phyloP scores from a whole-genome alignment of 2,797 vertebrate genomes.

The Liasis olivaceus region DNA sequence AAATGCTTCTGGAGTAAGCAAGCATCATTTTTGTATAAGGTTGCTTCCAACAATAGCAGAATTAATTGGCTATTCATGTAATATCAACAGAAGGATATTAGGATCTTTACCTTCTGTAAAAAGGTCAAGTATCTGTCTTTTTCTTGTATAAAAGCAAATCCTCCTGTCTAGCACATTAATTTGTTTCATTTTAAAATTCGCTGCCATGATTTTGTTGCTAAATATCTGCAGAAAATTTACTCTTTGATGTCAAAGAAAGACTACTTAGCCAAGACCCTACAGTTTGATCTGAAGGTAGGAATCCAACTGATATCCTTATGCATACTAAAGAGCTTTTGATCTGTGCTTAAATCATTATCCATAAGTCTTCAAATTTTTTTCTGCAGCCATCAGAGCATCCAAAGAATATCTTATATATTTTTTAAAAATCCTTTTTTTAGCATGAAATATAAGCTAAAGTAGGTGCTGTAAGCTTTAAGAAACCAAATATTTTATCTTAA shows the following conservation, averaged over 20 bases:
- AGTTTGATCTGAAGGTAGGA: background rate
- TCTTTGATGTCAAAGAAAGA: background rate
- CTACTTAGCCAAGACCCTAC: background rate
- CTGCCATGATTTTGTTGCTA: background rate
- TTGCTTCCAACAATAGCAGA: slow-evolving; percentile 48
- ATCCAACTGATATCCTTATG: background rate
- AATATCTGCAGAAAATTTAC: background rate
- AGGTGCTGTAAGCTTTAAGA: background rate
- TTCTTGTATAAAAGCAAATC: background rate
- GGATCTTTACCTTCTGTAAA: slow-evolving; percentile 41
- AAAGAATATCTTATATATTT: background rate
- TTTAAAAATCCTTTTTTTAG: background rate
- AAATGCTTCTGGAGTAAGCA: slow-evolving; percentile 56
- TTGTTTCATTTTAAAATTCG: background rate
- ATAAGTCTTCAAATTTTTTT: background rate
- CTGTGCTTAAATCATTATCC: background rate
- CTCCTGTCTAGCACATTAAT: background rate
- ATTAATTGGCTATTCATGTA: slow-evolving; percentile 35
- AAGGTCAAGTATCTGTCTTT: background rate
- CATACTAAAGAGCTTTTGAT: background rate
- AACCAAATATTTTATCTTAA: background rate
- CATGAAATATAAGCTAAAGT: background rate
- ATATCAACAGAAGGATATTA: background rate
- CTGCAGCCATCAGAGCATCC: background rate
- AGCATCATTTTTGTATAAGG: slow-evolving; percentile 49